A percentile compares a stretch with the other conserved stretches of the same genome.
Evolutionary conservation across 2,113 vertebrate genomes (phyloP).

Genomic region (Scopus umbretta): DNA sequence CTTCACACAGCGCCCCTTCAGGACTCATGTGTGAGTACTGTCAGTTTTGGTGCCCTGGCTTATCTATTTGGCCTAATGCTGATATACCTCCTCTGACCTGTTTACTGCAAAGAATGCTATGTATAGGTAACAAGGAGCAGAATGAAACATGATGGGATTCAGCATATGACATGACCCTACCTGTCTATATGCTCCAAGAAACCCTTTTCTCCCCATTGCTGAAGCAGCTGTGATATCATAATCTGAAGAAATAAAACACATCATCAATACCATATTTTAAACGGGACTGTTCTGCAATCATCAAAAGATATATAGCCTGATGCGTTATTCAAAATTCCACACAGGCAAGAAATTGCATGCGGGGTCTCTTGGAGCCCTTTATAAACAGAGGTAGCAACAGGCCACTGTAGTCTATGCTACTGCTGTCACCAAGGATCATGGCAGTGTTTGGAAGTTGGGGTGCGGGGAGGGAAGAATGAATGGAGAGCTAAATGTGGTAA

Average conservation of each 20-base stretch:
- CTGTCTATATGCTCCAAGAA: constrained; percentile 85
- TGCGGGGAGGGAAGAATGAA: background rate
- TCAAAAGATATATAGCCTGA: background rate
- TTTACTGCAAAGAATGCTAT: background rate
- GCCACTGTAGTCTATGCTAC: background rate
- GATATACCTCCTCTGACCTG: background rate
- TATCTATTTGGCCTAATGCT: background rate
- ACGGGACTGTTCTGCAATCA: background rate
- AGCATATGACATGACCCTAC: constrained; percentile 56
- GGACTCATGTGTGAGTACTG: background rate
- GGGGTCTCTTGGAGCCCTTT: background rate
- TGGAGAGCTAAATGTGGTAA: background rate
- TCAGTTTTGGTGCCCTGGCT: background rate
- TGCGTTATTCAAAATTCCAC: background rate
- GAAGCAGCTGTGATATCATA: constrained; percentile 83
- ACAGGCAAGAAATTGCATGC: background rate
- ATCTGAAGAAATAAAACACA: constrained; percentile 72
- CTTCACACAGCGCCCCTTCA: background rate
- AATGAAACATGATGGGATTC: background rate
- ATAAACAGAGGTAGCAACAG: background rate
- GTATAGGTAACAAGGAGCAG: background rate
- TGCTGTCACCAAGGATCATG: background rate
- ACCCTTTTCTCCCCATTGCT: constrained; percentile 87
- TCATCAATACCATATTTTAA: background rate
- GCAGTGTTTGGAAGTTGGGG: background rate